Evolutionary conservation across 2,113 vertebrate species (phyloP).

Genomic region (Rhipidura dahli): DNA sequence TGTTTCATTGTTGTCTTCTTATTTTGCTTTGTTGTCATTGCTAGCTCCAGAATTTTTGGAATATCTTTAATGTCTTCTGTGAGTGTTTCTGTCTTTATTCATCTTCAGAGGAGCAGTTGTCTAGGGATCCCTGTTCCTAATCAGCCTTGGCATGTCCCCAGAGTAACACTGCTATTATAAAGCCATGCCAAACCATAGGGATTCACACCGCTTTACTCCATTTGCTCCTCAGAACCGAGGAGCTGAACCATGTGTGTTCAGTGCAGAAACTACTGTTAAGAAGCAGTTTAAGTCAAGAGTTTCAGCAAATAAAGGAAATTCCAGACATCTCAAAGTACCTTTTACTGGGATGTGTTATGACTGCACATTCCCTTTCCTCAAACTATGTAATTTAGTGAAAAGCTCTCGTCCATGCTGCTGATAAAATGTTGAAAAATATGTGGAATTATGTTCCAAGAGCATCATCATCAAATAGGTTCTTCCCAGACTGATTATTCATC

Average conservation of each 20-base stretch:
- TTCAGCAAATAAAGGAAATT: constrained; percentile 4
- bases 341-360: not conserved
- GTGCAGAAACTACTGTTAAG: not conserved
- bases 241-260: not conserved
- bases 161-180: not conserved
- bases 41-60: not conserved
- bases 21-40: not conserved
- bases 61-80: not conserved
- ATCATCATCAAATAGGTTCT: not conserved
- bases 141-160: accelerated
- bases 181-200: not conserved
- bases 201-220: not conserved
- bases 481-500: not conserved
- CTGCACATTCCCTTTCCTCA: not conserved
- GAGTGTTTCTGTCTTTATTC: not conserved
- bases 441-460: not conserved
- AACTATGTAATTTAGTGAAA: not conserved
- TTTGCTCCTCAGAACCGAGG: not conserved
- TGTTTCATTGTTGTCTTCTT: not conserved
- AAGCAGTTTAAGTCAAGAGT: not conserved
- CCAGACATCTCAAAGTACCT: not conserved
- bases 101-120: not conserved
- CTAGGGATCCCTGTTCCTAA: not conserved
- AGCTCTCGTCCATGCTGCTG: not conserved
- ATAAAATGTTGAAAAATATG: not conserved